Conservation (phyloP, 2,797 vertebrate species). For the Acanthornis magna region DNA sequence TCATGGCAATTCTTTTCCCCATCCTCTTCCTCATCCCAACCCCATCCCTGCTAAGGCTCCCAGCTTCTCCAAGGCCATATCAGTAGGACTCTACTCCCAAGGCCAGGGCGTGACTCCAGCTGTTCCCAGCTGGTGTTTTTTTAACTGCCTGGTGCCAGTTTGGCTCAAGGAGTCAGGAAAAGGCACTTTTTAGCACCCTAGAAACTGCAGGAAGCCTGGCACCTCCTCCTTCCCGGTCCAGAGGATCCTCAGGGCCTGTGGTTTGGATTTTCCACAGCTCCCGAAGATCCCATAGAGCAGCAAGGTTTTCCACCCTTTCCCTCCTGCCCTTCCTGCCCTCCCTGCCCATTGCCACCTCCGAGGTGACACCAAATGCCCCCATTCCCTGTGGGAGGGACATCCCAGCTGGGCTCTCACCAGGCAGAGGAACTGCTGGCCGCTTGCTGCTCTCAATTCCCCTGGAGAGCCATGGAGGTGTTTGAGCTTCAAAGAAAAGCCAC, state of each 20-base stretch:
- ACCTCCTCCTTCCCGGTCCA: rapidly evolving
- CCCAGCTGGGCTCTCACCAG: background rate
- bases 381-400: rapidly evolving
- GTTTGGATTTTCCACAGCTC: background rate
- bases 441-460: rapidly evolving
- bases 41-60: rapidly evolving
- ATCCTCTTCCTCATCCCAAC: background rate
- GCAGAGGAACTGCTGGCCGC: background rate
- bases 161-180: background rate
- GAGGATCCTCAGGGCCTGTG: background rate
- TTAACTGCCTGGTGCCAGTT: background rate
- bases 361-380: background rate
- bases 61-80: rapidly evolving
- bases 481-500: background rate
- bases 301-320: background rate
- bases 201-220: background rate
- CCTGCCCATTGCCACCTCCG: background rate
- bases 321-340: background rate
- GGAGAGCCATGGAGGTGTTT: background rate
- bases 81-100: background rate
- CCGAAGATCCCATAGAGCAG: background rate
- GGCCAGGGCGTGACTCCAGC: background rate
- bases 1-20: no score
- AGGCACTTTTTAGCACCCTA: background rate
- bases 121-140: background rate